Conservation (phyloP, 2,113 vertebrate species). For the Centropus bengalensis region DNA sequence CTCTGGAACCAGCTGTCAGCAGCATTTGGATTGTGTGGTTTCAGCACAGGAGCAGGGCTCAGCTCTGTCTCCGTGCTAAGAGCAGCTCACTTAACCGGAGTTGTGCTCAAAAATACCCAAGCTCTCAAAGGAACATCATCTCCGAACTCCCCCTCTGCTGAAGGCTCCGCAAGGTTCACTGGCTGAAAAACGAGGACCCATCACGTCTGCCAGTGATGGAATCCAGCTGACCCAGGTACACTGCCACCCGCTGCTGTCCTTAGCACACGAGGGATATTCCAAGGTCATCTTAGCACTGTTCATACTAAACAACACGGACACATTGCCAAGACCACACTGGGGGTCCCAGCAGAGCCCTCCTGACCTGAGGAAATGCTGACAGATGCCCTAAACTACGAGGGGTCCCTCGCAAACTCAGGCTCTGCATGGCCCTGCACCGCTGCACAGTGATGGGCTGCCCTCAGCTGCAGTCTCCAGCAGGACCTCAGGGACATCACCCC, state of each 20-base stretch:
- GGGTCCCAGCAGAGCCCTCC: background rate
- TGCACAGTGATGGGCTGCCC: background rate
- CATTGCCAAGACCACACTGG: background rate
- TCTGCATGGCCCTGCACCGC: background rate
- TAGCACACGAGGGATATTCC: background rate
- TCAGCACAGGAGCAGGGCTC: background rate
- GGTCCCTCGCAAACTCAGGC: background rate
- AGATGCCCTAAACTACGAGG: background rate
- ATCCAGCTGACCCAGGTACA: background rate
- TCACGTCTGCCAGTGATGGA: too few species aligned
- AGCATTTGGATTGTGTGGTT: background rate
- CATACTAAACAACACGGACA: background rate
- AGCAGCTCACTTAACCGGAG: background rate
- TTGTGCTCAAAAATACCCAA: background rate
- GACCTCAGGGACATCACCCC: background rate
- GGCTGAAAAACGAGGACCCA: background rate
- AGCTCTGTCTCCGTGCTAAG: background rate
- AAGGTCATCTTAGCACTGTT: background rate
- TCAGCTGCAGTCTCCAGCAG: rapidly evolving
- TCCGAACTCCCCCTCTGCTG: background rate
- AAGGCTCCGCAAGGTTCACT: background rate
- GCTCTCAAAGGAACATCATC: background rate
- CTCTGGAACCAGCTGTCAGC: too few species aligned
- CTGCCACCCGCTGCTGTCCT: background rate
- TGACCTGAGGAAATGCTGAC: background rate